Evolutionary conservation across 92 coral and sea anemone species (phyloP).

Genomic region (Hydrozoanthus gracilis): DNA sequence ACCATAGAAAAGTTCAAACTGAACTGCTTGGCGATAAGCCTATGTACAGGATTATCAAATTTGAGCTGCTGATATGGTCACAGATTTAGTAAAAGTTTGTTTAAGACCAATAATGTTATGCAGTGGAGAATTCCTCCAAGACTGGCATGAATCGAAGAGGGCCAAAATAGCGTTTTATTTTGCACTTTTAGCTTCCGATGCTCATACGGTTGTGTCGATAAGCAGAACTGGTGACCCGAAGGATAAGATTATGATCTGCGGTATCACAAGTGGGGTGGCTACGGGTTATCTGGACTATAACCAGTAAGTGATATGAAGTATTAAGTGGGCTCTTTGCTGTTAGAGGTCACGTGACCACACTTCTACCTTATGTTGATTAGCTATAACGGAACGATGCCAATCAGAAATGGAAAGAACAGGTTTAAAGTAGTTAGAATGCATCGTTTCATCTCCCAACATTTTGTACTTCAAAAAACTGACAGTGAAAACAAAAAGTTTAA

Average conservation of each 20-base stretch:
- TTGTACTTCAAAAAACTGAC: neutral
- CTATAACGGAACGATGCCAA: too few relatives aligned
- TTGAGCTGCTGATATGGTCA: too few relatives aligned
- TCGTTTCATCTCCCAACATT: neutral
- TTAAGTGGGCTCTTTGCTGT: neutral
- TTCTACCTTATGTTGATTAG: neutral
- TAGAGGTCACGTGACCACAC: neutral
- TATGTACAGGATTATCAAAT: too few relatives aligned
- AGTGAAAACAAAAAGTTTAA: neutral
- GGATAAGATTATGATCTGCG: conserved; percentile 34
- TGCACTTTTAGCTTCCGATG: conserved; percentile 14
- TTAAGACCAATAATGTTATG: too few relatives aligned
- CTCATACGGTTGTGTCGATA: conserved; percentile 21
- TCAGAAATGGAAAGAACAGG: neutral
- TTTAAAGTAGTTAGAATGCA: neutral
- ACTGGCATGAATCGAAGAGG: too few relatives aligned
- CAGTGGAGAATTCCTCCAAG: too few relatives aligned
- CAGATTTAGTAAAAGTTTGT: too few relatives aligned
- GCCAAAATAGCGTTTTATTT: neutral
- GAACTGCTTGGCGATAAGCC: too few relatives aligned
- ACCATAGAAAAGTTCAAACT: too few relatives aligned
- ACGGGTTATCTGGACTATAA: conserved; percentile 13
- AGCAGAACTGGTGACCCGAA: conserved; percentile 27
- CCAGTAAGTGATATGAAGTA: neutral
- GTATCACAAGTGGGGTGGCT: conserved; percentile 3